Conservation (phyloP, 2,888 invertebrate species). For the Brachyptera risi region DNA sequence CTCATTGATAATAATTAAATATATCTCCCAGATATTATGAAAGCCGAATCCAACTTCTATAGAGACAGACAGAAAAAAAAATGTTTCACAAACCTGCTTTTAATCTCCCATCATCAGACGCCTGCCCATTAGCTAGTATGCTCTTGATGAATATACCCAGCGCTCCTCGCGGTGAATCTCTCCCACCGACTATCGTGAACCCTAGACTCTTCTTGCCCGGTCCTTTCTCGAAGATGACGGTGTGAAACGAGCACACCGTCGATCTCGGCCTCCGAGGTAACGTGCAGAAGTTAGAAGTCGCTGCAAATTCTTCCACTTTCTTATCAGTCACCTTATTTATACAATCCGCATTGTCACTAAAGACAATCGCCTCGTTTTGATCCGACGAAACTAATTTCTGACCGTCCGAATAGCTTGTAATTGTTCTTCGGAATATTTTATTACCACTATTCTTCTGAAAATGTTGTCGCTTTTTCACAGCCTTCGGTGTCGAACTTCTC, state of each 20-base stretch:
- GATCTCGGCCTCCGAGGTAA: slow-evolving; percentile 63
- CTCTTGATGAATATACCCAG: slow-evolving; percentile 85
- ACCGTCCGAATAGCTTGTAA: slow-evolving; percentile 54
- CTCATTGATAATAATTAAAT: not conserved
- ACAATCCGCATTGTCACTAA: slow-evolving; percentile 32
- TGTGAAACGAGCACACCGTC: slow-evolving; percentile 64
- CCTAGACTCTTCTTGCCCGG: slow-evolving; percentile 78
- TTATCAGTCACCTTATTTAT: slow-evolving; percentile 27
- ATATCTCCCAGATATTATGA: no score
- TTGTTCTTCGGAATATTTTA: slow-evolving; percentile 55
- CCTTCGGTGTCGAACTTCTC: slow-evolving; percentile 39
- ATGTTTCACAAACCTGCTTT: slow-evolving; percentile 60
- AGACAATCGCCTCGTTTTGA: slow-evolving; percentile 39
- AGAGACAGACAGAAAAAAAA: not conserved
- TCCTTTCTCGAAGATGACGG: slow-evolving; percentile 74
- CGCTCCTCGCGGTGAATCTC: slow-evolving; percentile 78
- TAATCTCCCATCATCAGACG: slow-evolving; percentile 76
- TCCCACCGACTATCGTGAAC: slow-evolving; percentile 86
- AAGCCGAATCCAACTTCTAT: no score
- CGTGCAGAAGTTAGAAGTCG: slow-evolving; percentile 62
- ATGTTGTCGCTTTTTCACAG: slow-evolving; percentile 49
- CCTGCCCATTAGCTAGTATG: slow-evolving; percentile 76
- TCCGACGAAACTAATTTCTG: slow-evolving; percentile 40
- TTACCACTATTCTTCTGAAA: slow-evolving; percentile 62
- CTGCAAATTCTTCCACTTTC: slow-evolving; percentile 37